Evolutionary conservation across 2,888 invertebrate genomes (phyloP).

Genomic region (Panzeria rudis): DNA sequence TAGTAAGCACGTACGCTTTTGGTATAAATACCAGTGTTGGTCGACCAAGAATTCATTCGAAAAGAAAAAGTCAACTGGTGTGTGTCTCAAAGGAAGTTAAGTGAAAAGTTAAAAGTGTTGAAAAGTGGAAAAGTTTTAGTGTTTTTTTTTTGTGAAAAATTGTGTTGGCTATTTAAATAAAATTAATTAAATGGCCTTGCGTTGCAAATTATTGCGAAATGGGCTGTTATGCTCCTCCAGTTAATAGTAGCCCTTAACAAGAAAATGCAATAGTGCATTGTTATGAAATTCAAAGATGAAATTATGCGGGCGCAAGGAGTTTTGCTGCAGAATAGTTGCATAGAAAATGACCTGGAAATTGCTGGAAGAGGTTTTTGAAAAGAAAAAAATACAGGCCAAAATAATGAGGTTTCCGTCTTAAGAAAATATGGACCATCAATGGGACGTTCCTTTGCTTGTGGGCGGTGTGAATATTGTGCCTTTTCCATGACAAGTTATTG

Average conservation of each 20-base stretch:
- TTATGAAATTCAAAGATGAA: constrained; percentile 28
- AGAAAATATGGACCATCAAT: constrained; percentile 4
- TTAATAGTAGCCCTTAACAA: constrained; percentile 7
- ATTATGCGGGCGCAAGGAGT: not conserved
- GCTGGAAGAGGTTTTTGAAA: not conserved
- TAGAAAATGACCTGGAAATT: constrained; percentile 8
- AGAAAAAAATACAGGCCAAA: not conserved
- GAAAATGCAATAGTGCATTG: constrained; percentile 34
- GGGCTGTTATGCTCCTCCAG: not conserved
- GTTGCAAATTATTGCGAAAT: constrained; percentile 34
- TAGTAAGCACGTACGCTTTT: constrained; percentile 39
- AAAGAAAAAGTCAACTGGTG: constrained; percentile 37
- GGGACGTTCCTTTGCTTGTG: not conserved
- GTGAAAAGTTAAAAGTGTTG: not conserved
- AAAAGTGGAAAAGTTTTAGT: constrained; percentile 8
- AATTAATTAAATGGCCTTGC: constrained; percentile 8
- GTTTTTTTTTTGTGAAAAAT: not conserved
- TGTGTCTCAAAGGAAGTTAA: not conserved
- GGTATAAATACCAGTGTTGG: constrained; percentile 65
- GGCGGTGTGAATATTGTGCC: not conserved
- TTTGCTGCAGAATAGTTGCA: not conserved
- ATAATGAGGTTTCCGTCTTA: not conserved
- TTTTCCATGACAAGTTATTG: not conserved
- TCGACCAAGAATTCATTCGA: constrained; percentile 21
- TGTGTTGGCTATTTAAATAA: not conserved